Conservation (phyloP, 2,113 vertebrate genomes). For the Panthera uncia region DNA sequence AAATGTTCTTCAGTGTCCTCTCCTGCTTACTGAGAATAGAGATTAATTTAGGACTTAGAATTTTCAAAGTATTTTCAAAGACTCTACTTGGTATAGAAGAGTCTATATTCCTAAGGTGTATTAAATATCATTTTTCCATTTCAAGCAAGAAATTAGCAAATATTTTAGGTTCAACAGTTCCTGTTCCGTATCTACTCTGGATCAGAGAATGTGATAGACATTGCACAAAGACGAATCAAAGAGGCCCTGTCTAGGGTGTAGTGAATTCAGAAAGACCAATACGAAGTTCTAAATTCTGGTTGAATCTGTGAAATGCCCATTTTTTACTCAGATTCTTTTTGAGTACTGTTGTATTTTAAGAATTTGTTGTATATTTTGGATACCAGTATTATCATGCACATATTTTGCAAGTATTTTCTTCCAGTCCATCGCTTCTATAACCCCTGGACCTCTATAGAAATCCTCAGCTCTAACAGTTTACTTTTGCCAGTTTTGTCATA, state of each 20-base stretch:
- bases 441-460: neutral
- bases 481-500: neutral
- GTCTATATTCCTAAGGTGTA: neutral
- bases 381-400: neutral
- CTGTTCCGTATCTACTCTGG: neutral
- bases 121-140: neutral
- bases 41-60: neutral
- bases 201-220: neutral
- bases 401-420: neutral
- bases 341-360: neutral
- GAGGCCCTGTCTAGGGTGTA: rapidly evolving
- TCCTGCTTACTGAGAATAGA: neutral
- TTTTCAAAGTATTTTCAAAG: neutral
- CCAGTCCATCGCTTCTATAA: neutral
- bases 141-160: neutral
- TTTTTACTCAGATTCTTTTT: neutral
- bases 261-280: neutral
- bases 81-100: neutral
- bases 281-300: neutral
- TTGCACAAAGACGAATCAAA: neutral
- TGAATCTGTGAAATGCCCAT: neutral
- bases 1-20: neutral
- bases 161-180: neutral
- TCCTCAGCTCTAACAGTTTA: neutral
- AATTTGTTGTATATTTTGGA: neutral